These are phyloP conservation scores for Gasteruption jaculator DNA, from an alignment of 2,888 invertebrate genomes.

Conservation along the genomic window DNA sequence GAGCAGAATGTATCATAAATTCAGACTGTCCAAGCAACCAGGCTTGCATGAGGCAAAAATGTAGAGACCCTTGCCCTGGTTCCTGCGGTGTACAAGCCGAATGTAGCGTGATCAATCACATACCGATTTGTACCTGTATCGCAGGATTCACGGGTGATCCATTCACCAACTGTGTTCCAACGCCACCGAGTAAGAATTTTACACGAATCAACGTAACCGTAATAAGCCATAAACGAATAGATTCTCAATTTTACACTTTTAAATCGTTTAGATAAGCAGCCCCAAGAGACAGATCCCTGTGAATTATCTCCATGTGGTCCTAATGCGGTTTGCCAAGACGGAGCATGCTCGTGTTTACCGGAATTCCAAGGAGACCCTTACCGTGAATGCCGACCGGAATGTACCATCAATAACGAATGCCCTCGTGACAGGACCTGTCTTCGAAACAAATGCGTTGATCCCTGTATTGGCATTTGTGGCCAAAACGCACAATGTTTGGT, in stretches of 20 bases:
- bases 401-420: slow-evolving; percentile 65
- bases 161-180: slow-evolving; percentile 55
- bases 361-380: slow-evolving; percentile 61
- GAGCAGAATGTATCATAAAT: slow-evolving; percentile 59
- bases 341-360: slow-evolving; percentile 54
- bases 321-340: slow-evolving; percentile 60
- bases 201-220: no score
- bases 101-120: slow-evolving; percentile 72
- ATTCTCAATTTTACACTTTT: no score
- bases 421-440: slow-evolving; percentile 65
- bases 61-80: slow-evolving; percentile 71
- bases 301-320: slow-evolving; percentile 72
- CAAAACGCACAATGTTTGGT: slow-evolving; percentile 52
- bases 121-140: slow-evolving; percentile 69
- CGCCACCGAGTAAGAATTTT: slow-evolving; percentile 49
- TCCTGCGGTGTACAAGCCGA: slow-evolving; percentile 69
- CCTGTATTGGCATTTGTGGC: slow-evolving; percentile 70
- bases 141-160: slow-evolving; percentile 69
- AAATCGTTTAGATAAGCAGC: no score
- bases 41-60: slow-evolving; percentile 72
- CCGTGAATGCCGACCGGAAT: slow-evolving; percentile 69
- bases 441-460: slow-evolving; percentile 69
- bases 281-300: slow-evolving; percentile 57
- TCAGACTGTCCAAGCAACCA: slow-evolving; percentile 68
- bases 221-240: no score